Evolutionary conservation across 2,797 vertebrate genomes (phyloP), one percentile per base, ranked within the genome.

Genomic region (Netta rufina): DNA sequence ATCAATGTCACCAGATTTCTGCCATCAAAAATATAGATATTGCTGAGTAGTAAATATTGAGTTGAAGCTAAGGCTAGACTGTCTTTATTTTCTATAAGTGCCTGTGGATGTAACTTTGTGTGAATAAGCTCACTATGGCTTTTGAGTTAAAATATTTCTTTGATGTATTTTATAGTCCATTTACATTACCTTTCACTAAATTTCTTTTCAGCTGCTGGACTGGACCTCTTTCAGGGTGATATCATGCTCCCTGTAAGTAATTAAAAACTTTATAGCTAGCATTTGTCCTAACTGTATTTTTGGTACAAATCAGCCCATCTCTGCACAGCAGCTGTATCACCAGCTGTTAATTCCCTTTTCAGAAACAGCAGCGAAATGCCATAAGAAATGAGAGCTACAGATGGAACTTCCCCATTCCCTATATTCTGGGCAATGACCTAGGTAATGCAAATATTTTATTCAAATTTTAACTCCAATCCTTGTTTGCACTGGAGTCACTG

Each of bases 341-440:
- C 39, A 86, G n/a, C 69, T 94, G 27, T 82, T 78, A 57, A 75
- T 70, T 95, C 25, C 51, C 24, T 84, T 96, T 97, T 90, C 84
- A 96, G 94, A 60, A 98, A 98, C 87, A 93, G 30, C 97, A 96
- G 51, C 97, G 96, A 54, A 99, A 99, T 94, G 99, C 96, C 49
- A 57, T 99, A 64, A 96, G 96, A 89, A 36, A 99, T 90, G 97
- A 98, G 33, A 69, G 0, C 17, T 97, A 96, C 96, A 98, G 98
- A 90, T 99, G 99, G 99, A 98, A 97, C 76, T 98, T 99, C 51
- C 99, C 99, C 6, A 97, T 99, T 91, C 98, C 99, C 2, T 99
- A 99, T 94, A 99, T 99, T 94, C 97, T 99, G 91, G 98, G 98
- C 57, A 98, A 99, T 97, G 97, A 98, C 92, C 95, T 99, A 67